phyloP scores from a whole-genome alignment of 2,113 vertebrate genomes.

The Tympanuchus pallidicinctus region DNA sequence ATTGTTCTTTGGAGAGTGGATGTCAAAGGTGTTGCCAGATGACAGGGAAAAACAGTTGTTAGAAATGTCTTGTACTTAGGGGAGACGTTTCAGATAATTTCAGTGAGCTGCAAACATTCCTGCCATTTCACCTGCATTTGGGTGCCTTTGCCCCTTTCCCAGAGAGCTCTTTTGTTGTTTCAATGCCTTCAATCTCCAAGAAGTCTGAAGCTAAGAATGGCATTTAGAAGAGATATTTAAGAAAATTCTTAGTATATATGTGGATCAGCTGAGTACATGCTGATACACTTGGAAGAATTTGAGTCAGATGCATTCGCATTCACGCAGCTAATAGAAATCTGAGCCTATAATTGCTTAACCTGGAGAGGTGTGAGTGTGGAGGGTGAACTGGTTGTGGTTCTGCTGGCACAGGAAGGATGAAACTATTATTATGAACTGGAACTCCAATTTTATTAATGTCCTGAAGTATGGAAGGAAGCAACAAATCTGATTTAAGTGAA shows the following conservation, averaged over 20 bases:
- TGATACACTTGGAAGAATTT: background rate
- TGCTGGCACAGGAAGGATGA: conserved; percentile 32
- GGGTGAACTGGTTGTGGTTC: conserved; percentile 29
- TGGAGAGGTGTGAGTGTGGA: background rate
- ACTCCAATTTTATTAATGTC: conserved; percentile 75
- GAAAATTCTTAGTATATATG: background rate
- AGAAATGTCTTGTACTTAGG: conserved; percentile 22
- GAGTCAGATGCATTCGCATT: background rate
- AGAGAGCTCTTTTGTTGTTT: background rate
- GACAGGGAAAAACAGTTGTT: conserved; percentile 30
- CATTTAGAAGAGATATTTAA: conserved; percentile 24
- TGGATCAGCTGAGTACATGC: background rate
- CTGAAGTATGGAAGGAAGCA: conserved; percentile 76
- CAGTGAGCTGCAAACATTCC: background rate
- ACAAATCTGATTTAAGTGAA: conserved; percentile 84
- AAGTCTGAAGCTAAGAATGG: conserved; percentile 7
- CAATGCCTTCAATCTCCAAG: background rate
- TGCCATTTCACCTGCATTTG: conserved; percentile 11
- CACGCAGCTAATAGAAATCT: background rate
- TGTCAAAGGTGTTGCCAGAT: background rate
- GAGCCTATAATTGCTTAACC: background rate
- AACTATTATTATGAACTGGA: conserved; percentile 66
- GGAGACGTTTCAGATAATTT: conserved; percentile 33
- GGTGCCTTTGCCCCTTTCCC: conserved; percentile 19
- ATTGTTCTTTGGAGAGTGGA: background rate